Conservation (phyloP, 2,797 vertebrate species). For the Helarctos malayanus region DNA sequence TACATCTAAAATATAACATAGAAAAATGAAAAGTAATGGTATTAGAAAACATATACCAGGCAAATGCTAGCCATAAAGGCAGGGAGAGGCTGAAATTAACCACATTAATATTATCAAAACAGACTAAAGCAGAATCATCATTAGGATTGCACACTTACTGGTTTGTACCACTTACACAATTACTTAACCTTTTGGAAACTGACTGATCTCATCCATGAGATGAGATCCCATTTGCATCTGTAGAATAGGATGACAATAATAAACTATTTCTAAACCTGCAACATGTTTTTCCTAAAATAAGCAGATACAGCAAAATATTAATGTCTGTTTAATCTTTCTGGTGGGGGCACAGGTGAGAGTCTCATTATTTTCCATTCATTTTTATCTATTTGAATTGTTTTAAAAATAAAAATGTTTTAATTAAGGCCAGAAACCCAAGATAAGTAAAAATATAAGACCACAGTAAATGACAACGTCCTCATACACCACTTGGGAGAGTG, state of each 20-base stretch:
- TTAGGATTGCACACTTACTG: not conserved
- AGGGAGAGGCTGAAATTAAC: not conserved
- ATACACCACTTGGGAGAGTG: not conserved
- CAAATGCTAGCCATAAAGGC: not conserved
- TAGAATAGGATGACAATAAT: not conserved
- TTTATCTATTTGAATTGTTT: not conserved
- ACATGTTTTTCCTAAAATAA: not conserved
- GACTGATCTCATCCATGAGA: not conserved
- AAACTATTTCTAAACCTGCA: not conserved
- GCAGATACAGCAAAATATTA: not conserved
- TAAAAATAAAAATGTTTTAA: slow-evolving; percentile 17
- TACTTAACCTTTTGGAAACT: not conserved
- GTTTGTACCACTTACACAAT: not conserved
- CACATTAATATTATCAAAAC: not conserved
- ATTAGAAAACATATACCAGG: not conserved
- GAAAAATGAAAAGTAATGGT: not conserved
- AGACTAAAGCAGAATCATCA: not conserved
- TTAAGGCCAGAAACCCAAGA: not conserved
- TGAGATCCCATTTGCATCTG: not conserved
- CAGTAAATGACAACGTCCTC: not conserved
- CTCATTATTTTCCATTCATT: not conserved
- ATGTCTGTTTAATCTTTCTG: not conserved
- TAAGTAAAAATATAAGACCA: not conserved
- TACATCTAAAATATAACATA: not conserved
- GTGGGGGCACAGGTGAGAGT: not conserved